These are phyloP conservation scores for Ceramica pisi DNA, from an alignment of 2,888 invertebrate species.

Conservation along the genomic window DNA sequence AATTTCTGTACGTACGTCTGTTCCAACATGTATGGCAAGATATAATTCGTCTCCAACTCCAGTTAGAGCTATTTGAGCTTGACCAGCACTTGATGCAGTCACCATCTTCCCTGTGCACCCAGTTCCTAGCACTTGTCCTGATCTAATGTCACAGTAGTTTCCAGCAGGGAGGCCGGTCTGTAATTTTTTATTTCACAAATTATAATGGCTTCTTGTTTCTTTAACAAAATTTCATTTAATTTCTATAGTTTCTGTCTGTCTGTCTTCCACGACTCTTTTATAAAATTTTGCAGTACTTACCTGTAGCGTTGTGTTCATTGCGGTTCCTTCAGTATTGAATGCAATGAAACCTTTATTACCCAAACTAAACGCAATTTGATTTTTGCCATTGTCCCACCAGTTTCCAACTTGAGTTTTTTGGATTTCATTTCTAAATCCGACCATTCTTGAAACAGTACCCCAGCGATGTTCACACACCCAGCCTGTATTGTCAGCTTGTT, in stretches of 20 bases:
- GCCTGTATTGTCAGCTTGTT: neutral
- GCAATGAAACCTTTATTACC: constrained; percentile 94
- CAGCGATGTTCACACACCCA: constrained; percentile 93
- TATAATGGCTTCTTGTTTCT: neutral
- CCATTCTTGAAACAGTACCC: constrained; percentile 95
- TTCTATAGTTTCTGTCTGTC: neutral
- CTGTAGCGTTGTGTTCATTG: neutral
- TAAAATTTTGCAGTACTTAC: neutral
- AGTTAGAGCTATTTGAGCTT: constrained; percentile 88
- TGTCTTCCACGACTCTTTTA: neutral
- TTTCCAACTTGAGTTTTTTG: constrained; percentile 87
- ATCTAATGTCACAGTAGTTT: constrained; percentile 94
- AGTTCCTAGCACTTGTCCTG: constrained; percentile 87
- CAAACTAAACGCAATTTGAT: constrained; percentile 91
- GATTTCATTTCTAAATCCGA: constrained; percentile 80
- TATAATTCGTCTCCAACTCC: constrained; percentile 90
- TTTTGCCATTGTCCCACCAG: constrained; percentile 94
- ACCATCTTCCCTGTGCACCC: constrained; percentile 92
- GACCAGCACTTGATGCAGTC: constrained; percentile 88
- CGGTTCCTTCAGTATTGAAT: constrained; percentile 91
- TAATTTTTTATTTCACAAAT: constrained; percentile 29
- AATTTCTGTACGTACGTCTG: constrained; percentile 72
- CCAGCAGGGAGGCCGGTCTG: constrained; percentile 93
- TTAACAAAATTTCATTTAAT: neutral
- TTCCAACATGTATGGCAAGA: constrained; percentile 91